phyloP scores from a whole-genome alignment of 2,888 invertebrate species.

The Plagodis dolabraria region DNA sequence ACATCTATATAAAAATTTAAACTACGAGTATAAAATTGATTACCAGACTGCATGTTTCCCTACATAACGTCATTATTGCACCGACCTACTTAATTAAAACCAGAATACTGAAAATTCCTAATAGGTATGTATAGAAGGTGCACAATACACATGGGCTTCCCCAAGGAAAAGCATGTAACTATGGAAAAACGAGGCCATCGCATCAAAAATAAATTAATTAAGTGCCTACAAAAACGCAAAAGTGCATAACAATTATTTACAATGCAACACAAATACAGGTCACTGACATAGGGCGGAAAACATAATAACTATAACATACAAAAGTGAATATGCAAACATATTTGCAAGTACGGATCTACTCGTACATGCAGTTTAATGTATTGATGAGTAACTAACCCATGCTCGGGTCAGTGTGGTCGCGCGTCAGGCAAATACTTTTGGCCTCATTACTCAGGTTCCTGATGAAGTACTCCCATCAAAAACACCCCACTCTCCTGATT shows the following conservation, averaged over 20 bases:
- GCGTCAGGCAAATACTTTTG: too few species aligned
- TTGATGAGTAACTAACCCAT: neutral
- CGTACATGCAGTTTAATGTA: neutral
- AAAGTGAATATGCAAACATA: slow-evolving; percentile 2
- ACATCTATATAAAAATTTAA: too few species aligned
- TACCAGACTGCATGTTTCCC: too few species aligned
- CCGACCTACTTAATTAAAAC: too few species aligned
- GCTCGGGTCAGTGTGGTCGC: too few species aligned
- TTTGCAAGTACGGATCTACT: neutral
- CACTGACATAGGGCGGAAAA: slow-evolving; percentile 63
- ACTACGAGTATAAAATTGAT: too few species aligned
- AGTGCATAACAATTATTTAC: slow-evolving; percentile 19
- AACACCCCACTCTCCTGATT: too few species aligned
- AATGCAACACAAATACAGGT: slow-evolving; percentile 51
- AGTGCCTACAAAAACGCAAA: slow-evolving; percentile 18
- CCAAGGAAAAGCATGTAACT: slow-evolving; percentile 1
- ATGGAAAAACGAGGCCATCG: slow-evolving; percentile 5
- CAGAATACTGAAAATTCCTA: too few species aligned
- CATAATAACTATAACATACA: slow-evolving; percentile 1
- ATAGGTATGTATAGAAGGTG: too few species aligned
- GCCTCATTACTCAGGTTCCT: too few species aligned
- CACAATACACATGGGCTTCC: neutral
- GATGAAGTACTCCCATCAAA: too few species aligned
- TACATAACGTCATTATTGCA: too few species aligned
- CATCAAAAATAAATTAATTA: slow-evolving; percentile 25